Conservation (phyloP, 2,113 vertebrate species). For the Chascanopsetta lugubris region DNA sequence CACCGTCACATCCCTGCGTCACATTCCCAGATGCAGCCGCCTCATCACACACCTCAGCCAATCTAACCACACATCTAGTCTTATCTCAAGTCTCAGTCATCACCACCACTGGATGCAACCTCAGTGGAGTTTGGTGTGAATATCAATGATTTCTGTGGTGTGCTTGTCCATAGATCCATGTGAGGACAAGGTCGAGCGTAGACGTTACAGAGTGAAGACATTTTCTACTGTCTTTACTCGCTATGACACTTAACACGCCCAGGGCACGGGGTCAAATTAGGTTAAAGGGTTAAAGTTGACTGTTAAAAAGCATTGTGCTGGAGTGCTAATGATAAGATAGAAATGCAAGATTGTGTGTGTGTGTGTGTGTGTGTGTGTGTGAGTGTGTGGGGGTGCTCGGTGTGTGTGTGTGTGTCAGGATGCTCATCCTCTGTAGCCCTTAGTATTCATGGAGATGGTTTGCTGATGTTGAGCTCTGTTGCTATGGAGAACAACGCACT, state of each 20-base stretch:
- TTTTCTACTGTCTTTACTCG: too few species aligned
- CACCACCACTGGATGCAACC: background rate
- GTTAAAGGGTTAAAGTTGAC: too few species aligned
- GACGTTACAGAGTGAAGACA: too few species aligned
- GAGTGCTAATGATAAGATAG: too few species aligned
- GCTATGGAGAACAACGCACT: constrained; percentile 70
- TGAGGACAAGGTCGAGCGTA: too few species aligned
- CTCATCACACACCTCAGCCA: background rate
- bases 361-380: background rate
- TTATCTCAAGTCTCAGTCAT: background rate
- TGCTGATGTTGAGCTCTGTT: constrained; percentile 75
- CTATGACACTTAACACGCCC: too few species aligned
- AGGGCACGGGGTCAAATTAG: too few species aligned
- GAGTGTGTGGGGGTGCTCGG: background rate
- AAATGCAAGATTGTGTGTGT: too few species aligned
- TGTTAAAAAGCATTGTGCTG: too few species aligned
- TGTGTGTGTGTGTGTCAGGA: constrained; percentile 7
- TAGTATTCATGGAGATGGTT: constrained; percentile 60
- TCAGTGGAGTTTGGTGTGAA: background rate
- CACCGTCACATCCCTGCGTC: constrained; percentile 6
- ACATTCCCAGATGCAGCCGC: constrained; percentile 8
- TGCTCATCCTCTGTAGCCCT: constrained; percentile 32
- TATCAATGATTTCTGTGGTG: background rate
- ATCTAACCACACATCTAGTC: background rate
- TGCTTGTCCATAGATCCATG: too few species aligned